A percentile compares a stretch with the other conserved stretches of the same genome.
Evolutionary conservation across 2,797 vertebrate genomes (phyloP).

Genomic region (Hippocampus kuda): DNA sequence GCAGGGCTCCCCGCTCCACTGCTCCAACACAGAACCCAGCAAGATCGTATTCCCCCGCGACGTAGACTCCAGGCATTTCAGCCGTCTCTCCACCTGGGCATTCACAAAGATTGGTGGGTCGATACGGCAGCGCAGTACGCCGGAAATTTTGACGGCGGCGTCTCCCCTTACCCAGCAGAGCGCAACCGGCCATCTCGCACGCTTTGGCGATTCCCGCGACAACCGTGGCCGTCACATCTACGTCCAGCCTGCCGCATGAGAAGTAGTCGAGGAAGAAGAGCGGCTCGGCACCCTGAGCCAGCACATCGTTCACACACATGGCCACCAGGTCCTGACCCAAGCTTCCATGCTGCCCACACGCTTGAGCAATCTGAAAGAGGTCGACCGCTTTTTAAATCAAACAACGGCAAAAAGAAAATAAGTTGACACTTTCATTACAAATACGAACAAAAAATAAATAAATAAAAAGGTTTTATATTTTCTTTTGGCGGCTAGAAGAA

Average conservation of each 20-base stretch:
- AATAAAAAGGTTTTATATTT: no score
- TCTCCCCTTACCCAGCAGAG: conserved; percentile 77
- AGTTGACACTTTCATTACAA: neutral
- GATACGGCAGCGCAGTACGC: neutral
- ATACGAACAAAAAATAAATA: no score
- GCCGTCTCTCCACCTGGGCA: conserved; percentile 88
- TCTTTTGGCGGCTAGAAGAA: no score
- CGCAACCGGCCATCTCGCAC: conserved; percentile 80
- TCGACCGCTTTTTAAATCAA: neutral
- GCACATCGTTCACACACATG: conserved; percentile 93
- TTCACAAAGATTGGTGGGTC: neutral
- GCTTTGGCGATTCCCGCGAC: conserved; percentile 81
- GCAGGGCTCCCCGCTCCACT: conserved; percentile 73
- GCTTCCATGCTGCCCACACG: conserved; percentile 70
- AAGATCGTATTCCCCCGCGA: conserved; percentile 82
- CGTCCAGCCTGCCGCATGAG: conserved; percentile 84
- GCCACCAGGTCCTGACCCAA: conserved; percentile 95
- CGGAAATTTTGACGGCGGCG: neutral
- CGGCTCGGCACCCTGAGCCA: conserved; percentile 94
- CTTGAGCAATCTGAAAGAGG: conserved; percentile 69
- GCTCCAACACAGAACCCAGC: conserved; percentile 91
- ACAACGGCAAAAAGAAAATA: neutral
- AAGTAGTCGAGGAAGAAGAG: conserved; percentile 98
- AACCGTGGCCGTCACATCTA: conserved; percentile 68
- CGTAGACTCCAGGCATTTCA: conserved; percentile 91